Evolutionary conservation across 2,113 vertebrate genomes (phyloP).

Genomic region (Calonectris borealis): DNA sequence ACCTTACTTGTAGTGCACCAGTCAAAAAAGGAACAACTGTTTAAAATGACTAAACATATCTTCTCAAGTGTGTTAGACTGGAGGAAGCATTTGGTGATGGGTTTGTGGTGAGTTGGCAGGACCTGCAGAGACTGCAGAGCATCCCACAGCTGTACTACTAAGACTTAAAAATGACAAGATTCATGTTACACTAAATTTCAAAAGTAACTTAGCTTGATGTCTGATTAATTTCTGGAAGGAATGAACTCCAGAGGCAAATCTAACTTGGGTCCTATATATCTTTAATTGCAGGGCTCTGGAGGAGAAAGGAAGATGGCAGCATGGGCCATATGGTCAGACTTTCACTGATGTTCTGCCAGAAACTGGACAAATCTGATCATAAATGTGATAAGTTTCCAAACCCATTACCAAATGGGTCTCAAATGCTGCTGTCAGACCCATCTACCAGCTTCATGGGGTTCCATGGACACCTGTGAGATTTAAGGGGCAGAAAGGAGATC

Average conservation of each 20-base stretch:
- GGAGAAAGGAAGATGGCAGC: not conserved
- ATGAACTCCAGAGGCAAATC: not conserved
- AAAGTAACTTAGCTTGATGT: not conserved
- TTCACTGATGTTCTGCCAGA: not conserved
- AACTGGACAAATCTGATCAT: not conserved
- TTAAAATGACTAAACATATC: not conserved
- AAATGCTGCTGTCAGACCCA: not conserved
- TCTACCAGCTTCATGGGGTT: not conserved
- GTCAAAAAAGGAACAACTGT: not conserved
- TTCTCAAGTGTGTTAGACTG: not conserved
- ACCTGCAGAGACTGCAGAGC: not conserved
- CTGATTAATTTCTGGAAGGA: slow-evolving; percentile 2
- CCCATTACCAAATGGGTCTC: not conserved
- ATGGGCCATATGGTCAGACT: not conserved
- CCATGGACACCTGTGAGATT: not conserved
- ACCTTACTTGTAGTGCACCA: not conserved
- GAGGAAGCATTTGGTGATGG: not conserved
- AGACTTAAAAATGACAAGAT: not conserved
- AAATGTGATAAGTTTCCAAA: not conserved
- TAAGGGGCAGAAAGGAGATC: not conserved
- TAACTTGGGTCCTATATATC: not conserved
- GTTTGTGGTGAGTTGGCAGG: not conserved
- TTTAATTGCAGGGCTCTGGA: not conserved
- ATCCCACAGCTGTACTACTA: not conserved
- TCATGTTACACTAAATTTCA: not conserved